phyloP scores from a whole-genome alignment of 2,797 vertebrate species.

The Morus bassanus region DNA sequence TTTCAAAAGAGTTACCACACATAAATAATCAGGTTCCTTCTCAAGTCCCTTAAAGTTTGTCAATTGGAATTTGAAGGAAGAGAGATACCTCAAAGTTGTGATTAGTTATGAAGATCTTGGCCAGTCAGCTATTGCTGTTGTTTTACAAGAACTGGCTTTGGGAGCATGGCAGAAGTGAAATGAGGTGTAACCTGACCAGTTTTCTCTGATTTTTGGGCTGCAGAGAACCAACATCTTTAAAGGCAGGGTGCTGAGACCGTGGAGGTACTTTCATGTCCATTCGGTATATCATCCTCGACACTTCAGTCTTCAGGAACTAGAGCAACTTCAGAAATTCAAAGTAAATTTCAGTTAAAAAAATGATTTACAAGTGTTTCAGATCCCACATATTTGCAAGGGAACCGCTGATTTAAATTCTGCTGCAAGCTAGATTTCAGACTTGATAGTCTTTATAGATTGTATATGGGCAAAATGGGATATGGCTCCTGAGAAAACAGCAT shows the following conservation, averaged over 20 bases:
- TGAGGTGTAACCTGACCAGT: background rate
- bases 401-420: background rate
- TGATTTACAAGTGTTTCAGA: background rate
- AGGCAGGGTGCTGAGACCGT: background rate
- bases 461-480: background rate
- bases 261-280: background rate
- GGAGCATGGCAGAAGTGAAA: background rate
- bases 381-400: background rate
- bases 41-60: background rate
- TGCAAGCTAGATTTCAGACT: background rate
- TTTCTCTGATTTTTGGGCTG: background rate
- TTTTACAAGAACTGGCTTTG: background rate
- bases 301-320: background rate
- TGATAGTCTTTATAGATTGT: background rate
- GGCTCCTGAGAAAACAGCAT: background rate
- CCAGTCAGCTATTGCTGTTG: background rate
- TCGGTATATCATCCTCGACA: rapidly evolving
- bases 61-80: background rate
- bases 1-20: background rate
- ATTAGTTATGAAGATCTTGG: background rate
- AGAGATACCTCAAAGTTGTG: background rate
- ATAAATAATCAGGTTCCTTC: background rate
- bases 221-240: background rate
- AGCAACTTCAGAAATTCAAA: background rate
- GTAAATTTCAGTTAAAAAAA: background rate